Percentiles rank a stretch among this genome's conserved stretches.
These are phyloP conservation scores for Esox niger DNA, from an alignment of 2,113 vertebrate species.

Conservation along the genomic window DNA sequence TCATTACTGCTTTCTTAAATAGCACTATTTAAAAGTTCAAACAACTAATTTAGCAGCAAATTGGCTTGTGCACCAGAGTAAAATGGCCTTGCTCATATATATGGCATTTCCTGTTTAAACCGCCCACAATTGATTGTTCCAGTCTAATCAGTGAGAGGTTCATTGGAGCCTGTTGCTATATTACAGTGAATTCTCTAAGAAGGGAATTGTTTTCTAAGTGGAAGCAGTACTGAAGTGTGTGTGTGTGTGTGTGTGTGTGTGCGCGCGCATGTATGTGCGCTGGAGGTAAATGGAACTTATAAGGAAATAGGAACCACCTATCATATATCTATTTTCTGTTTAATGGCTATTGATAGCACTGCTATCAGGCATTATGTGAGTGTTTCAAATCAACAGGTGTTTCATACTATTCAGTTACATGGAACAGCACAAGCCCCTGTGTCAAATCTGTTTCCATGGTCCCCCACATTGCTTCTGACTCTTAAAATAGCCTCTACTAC, in stretches of 20 bases:
- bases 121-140: constrained; percentile 63
- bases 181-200: constrained; percentile 40
- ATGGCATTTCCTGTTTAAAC: constrained; percentile 70
- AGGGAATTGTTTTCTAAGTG: constrained; percentile 37
- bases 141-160: constrained; percentile 60
- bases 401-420: constrained; percentile 61
- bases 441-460: constrained; percentile 63
- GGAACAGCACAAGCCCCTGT: constrained; percentile 38
- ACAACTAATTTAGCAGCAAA: constrained; percentile 10
- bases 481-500: constrained; percentile 64
- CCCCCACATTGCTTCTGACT: constrained; percentile 69
- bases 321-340: constrained; percentile 33
- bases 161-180: constrained; percentile 17
- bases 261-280: too few species aligned
- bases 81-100: constrained; percentile 62
- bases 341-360: too few species aligned
- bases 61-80: constrained; percentile 47
- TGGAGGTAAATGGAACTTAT: too few species aligned
- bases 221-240: too few species aligned
- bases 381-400: constrained; percentile 71
- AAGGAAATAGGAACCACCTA: too few species aligned
- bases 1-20: neutral
- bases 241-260: too few species aligned
- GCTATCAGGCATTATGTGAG: constrained; percentile 33
- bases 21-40: neutral